Evolutionary conservation across 2,113 vertebrate species (phyloP).

Genomic region (Gopherus flavomarginatus): DNA sequence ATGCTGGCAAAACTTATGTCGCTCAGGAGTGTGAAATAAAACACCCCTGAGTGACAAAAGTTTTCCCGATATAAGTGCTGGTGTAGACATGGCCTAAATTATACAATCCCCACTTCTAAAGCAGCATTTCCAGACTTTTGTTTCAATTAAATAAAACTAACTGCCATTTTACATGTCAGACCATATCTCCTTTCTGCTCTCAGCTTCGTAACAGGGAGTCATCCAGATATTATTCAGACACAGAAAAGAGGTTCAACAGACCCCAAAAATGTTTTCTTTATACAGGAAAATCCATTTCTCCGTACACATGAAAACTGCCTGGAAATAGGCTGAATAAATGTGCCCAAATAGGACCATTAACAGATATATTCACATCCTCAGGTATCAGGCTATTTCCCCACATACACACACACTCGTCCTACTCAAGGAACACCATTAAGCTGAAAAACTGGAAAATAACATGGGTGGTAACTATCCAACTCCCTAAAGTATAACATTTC

Average conservation of each 20-base stretch:
- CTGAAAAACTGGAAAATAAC: slow-evolving; percentile 59
- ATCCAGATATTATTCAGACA: neutral
- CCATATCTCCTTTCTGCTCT: neutral
- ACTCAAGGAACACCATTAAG: slow-evolving; percentile 16
- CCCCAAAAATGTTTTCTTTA: neutral
- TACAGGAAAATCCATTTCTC: slow-evolving; percentile 22
- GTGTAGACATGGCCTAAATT: neutral
- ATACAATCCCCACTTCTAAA: neutral
- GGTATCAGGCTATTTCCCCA: slow-evolving; percentile 13
- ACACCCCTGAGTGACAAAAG: no score
- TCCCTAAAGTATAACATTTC: slow-evolving; percentile 49
- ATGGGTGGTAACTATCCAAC: slow-evolving; percentile 45
- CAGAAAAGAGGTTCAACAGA: neutral
- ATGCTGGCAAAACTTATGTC: no score
- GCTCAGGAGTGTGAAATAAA: no score
- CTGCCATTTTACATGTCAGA: neutral
- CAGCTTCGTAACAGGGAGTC: neutral
- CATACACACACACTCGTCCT: neutral
- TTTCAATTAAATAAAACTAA: slow-evolving; percentile 6
- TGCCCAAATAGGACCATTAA: neutral
- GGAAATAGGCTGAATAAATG: slow-evolving; percentile 37
- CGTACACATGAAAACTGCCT: slow-evolving; percentile 18
- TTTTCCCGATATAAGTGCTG: no score
- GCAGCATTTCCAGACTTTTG: neutral
- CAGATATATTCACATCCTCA: slow-evolving; percentile 1